Base-by-base conservation (phyloP, 2,113 vertebrate genomes). In the Microcebus lehilahytsara region DNA sequence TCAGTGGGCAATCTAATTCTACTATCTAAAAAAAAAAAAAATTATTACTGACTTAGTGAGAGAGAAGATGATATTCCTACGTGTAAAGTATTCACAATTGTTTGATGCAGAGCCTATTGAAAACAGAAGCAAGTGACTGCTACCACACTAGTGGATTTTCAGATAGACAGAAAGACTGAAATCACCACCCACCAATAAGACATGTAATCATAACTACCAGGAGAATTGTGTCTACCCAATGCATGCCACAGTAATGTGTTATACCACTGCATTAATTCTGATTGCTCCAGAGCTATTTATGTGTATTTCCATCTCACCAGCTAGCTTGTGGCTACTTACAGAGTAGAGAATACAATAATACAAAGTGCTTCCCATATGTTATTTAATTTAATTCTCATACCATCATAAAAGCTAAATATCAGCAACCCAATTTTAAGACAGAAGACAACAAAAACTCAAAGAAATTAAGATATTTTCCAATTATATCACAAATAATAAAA, bases 1-100 rank as follows among this genome's bases (percentile, higher is more conserved):
- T 96, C 95, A 94, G 49, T 97, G 80, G 95, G 91, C 84, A 89
- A 95, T 96, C 83, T 92, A 96, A 97, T 93, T 96, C 22, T 13
- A 67, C 42, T 10, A 84, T 72, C 74, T 62, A 19, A 96, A 95
- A 56, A 56, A 56, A 56, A 96, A 96, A 93, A 69, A 78, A 34
- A 12, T 75, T 32, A 80, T 40, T 83, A 80, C 58, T 42, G 20
- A 71, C 0, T 67, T 74, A 75, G 46, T 69, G 37, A 96, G 69
- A 92, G 37, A 94, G 37, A 93, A 90, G 75, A 93, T 89, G 60
- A 92, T 95, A 94, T 86, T 78, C 22, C 17, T 92, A 37, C 9
- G 1, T 42, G 32, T 67, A 67, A 89, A 6, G 56, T 79, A 22
- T 46, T 92, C 37, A 56, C 34, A 89, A 81, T 34, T 51, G n/a